Evolutionary conservation across 2,113 vertebrate genomes (phyloP).

Genomic region (Epinephelus cyanopodus): DNA sequence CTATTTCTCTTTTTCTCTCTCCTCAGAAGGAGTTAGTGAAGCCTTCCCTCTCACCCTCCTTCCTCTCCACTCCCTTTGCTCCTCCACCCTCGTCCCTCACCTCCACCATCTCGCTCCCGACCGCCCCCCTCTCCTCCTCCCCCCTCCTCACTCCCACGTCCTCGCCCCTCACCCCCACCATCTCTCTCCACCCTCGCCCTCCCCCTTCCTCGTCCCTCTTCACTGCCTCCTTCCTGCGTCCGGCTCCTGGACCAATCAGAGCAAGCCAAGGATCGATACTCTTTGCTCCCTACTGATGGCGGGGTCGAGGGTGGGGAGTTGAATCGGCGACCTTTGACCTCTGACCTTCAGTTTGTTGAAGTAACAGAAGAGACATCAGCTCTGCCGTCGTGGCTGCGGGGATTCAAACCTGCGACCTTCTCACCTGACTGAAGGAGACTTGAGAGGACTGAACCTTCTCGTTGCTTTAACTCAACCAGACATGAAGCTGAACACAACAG

Average conservation of each 20-base stretch:
- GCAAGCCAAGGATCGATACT: constrained; percentile 91
- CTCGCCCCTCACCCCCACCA: constrained; percentile 82
- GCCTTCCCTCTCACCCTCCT: constrained; percentile 88
- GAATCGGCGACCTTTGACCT: constrained; percentile 11
- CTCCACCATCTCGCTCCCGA: constrained; percentile 80
- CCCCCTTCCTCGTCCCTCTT: constrained; percentile 88
- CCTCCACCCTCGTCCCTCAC: constrained; percentile 90
- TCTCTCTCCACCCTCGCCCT: constrained; percentile 91
- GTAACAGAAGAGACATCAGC: not conserved
- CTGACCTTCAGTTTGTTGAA: constrained; percentile 32
- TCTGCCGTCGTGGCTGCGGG: constrained; percentile 18
- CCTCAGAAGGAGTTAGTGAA: constrained; percentile 93
- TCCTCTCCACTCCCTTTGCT: constrained; percentile 88
- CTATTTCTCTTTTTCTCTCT: not conserved
- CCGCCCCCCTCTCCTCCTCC: constrained; percentile 88
- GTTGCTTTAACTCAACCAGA: too few species aligned
- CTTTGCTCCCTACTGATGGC: constrained; percentile 90
- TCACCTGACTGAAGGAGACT: constrained; percentile 25
- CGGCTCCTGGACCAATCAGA: constrained; percentile 92
- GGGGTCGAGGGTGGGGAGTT: not conserved
- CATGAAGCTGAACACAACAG: not conserved
- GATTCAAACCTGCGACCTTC: constrained; percentile 36
- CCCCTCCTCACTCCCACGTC: constrained; percentile 84
- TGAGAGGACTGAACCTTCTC: not conserved
- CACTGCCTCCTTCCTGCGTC: constrained; percentile 91